A percentile compares a stretch with the other conserved stretches of the same genome.
Conservation (phyloP, 2,888 invertebrate species). For the Hyppa rectilinea region DNA sequence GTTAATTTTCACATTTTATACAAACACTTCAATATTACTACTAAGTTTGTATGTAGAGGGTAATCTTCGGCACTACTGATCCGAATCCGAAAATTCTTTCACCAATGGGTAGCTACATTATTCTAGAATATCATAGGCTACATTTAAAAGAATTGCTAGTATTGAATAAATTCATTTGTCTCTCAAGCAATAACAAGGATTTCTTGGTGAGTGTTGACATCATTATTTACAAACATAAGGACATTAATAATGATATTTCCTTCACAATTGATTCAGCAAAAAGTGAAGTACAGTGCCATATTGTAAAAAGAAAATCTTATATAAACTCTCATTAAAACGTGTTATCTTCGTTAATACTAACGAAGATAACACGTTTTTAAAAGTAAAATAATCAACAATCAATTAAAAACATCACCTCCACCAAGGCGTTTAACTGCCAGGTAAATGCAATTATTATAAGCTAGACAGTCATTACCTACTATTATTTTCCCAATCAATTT, state of each 20-base stretch:
- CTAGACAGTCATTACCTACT: constrained; percentile 25
- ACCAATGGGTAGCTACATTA: too few relatives aligned
- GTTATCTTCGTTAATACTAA: too few relatives aligned
- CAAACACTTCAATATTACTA: too few relatives aligned
- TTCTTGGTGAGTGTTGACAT: background rate
- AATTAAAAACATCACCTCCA: background rate
- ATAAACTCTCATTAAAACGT: background rate
- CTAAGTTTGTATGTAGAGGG: too few relatives aligned
- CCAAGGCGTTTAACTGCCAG: background rate
- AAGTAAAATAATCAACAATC: background rate
- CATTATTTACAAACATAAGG: background rate
- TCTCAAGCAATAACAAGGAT: background rate
- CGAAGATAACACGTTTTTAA: background rate
- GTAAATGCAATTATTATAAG: constrained; percentile 25
- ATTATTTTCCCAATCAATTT: constrained; percentile 50
- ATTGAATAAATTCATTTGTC: too few relatives aligned
- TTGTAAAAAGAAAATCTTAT: background rate
- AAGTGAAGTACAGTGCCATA: background rate
- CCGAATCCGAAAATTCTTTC: too few relatives aligned
- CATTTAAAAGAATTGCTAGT: too few relatives aligned
- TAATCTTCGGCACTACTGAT: too few relatives aligned
- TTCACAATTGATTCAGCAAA: background rate
- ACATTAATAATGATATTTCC: background rate
- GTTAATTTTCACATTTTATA: too few relatives aligned
- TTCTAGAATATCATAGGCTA: too few relatives aligned